Percentiles rank a stretch among this genome's conserved stretches.
phyloP scores from a whole-genome alignment of 2,113 vertebrate genomes.

The Melanotaenia duboulayi region DNA sequence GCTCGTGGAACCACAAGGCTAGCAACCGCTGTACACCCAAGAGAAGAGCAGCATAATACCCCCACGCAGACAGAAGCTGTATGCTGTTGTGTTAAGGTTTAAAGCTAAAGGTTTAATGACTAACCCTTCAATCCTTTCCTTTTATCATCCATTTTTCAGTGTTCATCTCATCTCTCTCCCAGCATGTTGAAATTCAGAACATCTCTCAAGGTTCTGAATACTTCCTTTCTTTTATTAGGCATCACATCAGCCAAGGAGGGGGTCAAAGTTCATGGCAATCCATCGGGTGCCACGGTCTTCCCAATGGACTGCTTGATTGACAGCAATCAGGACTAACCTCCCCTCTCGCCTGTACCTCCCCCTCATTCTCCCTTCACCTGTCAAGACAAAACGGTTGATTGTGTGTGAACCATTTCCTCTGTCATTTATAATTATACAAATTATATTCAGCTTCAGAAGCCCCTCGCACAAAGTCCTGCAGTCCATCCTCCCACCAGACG shows the following conservation, averaged over 20 bases:
- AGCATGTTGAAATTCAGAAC: slow-evolving; percentile 94
- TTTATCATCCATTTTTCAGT: too few species aligned
- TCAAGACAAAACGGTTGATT: slow-evolving; percentile 87
- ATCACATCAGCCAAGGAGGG: slow-evolving; percentile 82
- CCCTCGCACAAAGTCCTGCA: slow-evolving; percentile 80
- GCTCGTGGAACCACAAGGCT: too few species aligned
- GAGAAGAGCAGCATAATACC: too few species aligned
- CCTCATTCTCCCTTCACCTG: slow-evolving; percentile 83
- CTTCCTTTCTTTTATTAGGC: slow-evolving; percentile 59
- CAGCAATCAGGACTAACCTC: slow-evolving; percentile 90
- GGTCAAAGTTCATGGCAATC: slow-evolving; percentile 92
- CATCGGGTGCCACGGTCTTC: slow-evolving; percentile 90
- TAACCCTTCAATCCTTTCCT: too few species aligned
- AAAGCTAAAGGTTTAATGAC: too few species aligned
- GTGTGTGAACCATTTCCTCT: slow-evolving; percentile 90
- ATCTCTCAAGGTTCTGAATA: slow-evolving; percentile 97
- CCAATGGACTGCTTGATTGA: slow-evolving; percentile 92
- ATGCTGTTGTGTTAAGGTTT: too few species aligned
- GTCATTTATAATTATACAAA: slow-evolving; percentile 99
- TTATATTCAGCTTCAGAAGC: slow-evolving; percentile 92
- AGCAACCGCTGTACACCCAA: too few species aligned
- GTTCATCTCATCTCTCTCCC: neutral
- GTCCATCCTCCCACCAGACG: slow-evolving; percentile 35
- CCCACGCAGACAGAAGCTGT: too few species aligned
- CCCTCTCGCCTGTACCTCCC: neutral